Conservation (phyloP, 2,113 vertebrate genomes). For the Cettia cetti region DNA sequence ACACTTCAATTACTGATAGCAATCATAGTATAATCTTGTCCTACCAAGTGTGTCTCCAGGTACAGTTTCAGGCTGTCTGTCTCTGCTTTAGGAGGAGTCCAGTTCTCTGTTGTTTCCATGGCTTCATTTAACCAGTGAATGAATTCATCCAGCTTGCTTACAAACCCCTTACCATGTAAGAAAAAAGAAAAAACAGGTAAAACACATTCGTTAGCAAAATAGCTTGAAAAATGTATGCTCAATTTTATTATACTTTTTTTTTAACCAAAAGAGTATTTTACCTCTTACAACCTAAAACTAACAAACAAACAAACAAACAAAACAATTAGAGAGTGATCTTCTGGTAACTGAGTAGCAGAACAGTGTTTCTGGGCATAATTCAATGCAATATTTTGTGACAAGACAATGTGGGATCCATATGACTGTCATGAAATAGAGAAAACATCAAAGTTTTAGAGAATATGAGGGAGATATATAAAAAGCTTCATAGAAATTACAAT, state of each 20-base stretch:
- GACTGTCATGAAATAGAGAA: neutral
- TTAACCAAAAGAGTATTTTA: neutral
- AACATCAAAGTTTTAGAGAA: neutral
- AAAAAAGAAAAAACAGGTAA: constrained; percentile 32
- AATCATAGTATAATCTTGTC: constrained; percentile 55
- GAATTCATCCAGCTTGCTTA: constrained; percentile 94
- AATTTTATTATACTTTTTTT: neutral
- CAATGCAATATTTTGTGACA: neutral
- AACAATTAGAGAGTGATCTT: neutral
- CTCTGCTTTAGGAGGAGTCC: constrained; percentile 91
- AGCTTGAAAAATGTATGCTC: neutral
- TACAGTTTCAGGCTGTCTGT: constrained; percentile 88
- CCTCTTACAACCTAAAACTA: neutral
- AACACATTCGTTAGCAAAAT: constrained; percentile 39
- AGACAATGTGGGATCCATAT: neutral
- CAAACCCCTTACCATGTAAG: constrained; percentile 81
- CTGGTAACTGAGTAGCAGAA: neutral
- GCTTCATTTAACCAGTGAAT: constrained; percentile 95
- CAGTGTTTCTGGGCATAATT: neutral
- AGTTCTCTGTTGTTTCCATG: constrained; percentile 93
- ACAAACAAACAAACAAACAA: neutral
- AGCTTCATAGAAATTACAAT: neutral
- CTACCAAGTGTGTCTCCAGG: constrained; percentile 97
- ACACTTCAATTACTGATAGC: constrained; percentile 30
- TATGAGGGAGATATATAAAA: neutral